Conservation (phyloP, 2,797 vertebrate species). For the Aphelocoma californica region DNA sequence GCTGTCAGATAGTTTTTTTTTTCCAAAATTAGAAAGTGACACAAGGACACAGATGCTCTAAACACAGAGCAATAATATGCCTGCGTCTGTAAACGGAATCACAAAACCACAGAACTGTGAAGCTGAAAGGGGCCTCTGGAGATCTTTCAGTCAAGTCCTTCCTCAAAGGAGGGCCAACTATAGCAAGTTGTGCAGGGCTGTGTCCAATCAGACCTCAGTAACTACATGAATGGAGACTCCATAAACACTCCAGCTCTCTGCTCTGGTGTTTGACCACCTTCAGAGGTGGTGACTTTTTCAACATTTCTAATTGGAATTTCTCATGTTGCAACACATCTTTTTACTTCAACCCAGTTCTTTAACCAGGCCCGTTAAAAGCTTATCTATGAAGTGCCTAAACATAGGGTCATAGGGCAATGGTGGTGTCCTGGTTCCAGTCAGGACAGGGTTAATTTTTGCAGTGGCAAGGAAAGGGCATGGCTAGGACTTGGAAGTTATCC, state of each 20-base stretch:
- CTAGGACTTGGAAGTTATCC: neutral
- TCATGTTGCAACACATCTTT: neutral
- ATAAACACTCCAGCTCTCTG: neutral
- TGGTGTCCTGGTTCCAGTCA: neutral
- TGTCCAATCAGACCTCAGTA: neutral
- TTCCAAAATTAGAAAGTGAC: neutral
- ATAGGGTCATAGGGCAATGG: rapidly evolving
- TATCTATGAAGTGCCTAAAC: neutral
- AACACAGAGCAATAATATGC: neutral
- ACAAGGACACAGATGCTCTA: neutral
- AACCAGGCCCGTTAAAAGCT: neutral
- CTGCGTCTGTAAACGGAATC: neutral
- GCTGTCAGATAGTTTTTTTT: rapidly evolving
- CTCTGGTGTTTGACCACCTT: neutral
- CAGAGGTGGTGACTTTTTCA: neutral
- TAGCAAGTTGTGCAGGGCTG: neutral
- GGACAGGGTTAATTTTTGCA: neutral
- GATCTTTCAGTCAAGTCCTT: neutral
- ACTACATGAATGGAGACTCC: neutral
- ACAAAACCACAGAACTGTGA: neutral
- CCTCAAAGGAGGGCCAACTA: neutral
- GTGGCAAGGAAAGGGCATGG: neutral
- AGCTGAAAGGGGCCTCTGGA: neutral
- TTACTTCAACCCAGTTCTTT: neutral
- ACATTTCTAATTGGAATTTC: neutral